Evolutionary conservation across 2,888 invertebrate genomes (phyloP).

Genomic region (Anarsia innoxiella): DNA sequence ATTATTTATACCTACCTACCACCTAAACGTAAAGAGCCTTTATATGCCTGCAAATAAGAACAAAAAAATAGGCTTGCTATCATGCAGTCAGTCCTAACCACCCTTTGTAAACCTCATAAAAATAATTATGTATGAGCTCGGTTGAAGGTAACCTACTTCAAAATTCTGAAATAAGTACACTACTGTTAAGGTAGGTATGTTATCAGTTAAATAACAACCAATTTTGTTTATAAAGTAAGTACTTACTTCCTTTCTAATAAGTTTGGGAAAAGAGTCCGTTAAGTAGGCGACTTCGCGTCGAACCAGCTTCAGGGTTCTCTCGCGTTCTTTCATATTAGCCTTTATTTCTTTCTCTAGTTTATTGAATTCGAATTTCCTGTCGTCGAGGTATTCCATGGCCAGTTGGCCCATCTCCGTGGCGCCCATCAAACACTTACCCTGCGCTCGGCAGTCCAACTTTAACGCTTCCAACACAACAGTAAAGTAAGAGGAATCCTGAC

Average conservation of each 20-base stretch:
- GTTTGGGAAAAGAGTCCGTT: slow-evolving; percentile 57
- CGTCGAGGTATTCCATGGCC: slow-evolving; percentile 79
- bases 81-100: too few species aligned
- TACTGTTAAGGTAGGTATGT: too few species aligned
- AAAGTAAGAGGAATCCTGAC: slow-evolving; percentile 78
- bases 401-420: slow-evolving; percentile 80
- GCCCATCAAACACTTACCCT: slow-evolving; percentile 77
- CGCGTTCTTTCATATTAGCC: slow-evolving; percentile 77
- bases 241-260: slow-evolving; percentile 62
- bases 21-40: too few species aligned
- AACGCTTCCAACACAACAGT: slow-evolving; percentile 77
- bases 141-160: too few species aligned
- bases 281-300: slow-evolving; percentile 59
- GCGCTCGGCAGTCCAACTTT: slow-evolving; percentile 73
- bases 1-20: too few species aligned
- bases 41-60: too few species aligned
- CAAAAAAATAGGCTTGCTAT: too few species aligned
- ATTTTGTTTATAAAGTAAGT: too few species aligned
- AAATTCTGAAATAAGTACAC: too few species aligned
- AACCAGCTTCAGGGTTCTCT: slow-evolving; percentile 70
- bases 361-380: slow-evolving; percentile 76
- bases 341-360: slow-evolving; percentile 76
- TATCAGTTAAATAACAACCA: too few species aligned
- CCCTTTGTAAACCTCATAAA: too few species aligned
- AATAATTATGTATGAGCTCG: too few species aligned